Percentiles rank a stretch among this genome's conserved stretches.
These are phyloP conservation scores for Plectrocnemia conspersa DNA, from an alignment of 1,140 invertebrate genomes.

Conservation along the genomic window DNA sequence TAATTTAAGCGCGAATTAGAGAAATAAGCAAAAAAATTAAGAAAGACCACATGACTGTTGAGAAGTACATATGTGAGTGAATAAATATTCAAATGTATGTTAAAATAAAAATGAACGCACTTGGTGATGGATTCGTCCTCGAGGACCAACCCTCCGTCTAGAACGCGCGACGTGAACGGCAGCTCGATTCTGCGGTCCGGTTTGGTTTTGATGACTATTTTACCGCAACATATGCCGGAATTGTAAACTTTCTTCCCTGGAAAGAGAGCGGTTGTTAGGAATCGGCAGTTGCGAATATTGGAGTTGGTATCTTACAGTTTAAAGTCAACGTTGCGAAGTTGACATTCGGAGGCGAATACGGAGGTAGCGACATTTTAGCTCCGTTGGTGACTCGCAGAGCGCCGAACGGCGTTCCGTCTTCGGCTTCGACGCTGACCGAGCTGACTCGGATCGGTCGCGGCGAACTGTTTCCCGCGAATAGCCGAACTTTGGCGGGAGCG, in stretches of 20 bases:
- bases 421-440: constrained; percentile 33
- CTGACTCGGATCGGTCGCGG: constrained; percentile 34
- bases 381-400: constrained; percentile 21
- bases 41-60: too few relatives aligned
- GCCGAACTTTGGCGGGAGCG: constrained; percentile 39
- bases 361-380: constrained; percentile 36
- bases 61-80: too few relatives aligned
- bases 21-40: too few relatives aligned
- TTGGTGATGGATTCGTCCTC: constrained; percentile 26
- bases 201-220: constrained; percentile 32
- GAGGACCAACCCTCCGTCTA: constrained; percentile 28
- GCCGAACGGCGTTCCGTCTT: constrained; percentile 24
- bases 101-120: too few relatives aligned
- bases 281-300: not conserved
- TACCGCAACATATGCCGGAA: constrained; percentile 31
- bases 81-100: too few relatives aligned
- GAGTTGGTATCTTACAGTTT: constrained; percentile 63
- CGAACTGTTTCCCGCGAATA: constrained; percentile 43
- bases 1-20: too few relatives aligned
- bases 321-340: constrained; percentile 68
- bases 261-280: not conserved
- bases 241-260: constrained; percentile 29
- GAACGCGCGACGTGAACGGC: constrained; percentile 27
- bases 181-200: constrained; percentile 29
- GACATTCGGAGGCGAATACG: constrained; percentile 36